phyloP scores from a whole-genome alignment of 2,113 vertebrate genomes.

The Coptodon rendalli region DNA sequence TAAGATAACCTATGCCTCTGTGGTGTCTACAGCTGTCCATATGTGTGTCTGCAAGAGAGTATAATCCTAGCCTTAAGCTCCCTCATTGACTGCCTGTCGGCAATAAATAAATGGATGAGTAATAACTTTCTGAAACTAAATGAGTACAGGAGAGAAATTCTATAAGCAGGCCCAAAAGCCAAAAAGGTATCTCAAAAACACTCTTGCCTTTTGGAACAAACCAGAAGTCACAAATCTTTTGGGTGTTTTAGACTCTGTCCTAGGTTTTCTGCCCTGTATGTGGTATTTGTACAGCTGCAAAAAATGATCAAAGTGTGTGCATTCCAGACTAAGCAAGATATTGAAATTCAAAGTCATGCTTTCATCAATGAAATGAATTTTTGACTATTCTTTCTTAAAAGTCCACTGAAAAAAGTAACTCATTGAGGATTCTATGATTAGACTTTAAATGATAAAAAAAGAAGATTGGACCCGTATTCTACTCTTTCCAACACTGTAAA shows the following conservation, averaged over 20 bases:
- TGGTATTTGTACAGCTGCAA: neutral
- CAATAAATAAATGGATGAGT: neutral
- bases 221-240: neutral
- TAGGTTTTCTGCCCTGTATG: neutral
- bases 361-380: neutral
- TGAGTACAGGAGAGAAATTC: neutral
- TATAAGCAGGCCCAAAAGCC: neutral
- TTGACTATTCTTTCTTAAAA: neutral
- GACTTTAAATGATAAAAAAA: neutral
- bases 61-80: neutral
- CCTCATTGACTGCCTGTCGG: neutral
- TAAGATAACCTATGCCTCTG: neutral
- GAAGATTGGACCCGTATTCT: neutral
- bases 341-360: neutral
- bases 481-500: neutral
- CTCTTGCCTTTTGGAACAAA: neutral
- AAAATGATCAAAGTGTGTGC: neutral
- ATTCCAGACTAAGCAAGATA: neutral
- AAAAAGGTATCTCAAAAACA: neutral
- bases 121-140: neutral
- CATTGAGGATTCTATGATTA: neutral
- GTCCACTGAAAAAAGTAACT: neutral
- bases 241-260: neutral
- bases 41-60: neutral
- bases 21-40: neutral